Conservation (phyloP, 2,888 invertebrate genomes). For the Tetheella fluctuosa region DNA sequence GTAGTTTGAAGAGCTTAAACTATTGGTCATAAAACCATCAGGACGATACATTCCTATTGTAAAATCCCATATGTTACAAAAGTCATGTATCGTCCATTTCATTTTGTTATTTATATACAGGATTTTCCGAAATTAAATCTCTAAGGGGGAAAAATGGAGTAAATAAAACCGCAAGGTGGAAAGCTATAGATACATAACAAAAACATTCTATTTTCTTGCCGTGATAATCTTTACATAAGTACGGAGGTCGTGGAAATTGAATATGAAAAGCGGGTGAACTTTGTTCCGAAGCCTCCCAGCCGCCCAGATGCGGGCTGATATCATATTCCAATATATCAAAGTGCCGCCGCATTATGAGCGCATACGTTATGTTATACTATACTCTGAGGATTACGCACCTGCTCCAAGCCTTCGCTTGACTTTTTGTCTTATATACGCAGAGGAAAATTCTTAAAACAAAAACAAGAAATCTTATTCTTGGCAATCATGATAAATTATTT, state of each 20-base stretch:
- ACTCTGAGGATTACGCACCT: constrained; percentile 34
- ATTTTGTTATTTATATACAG: too few species aligned
- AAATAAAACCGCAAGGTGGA: too few species aligned
- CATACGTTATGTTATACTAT: constrained; percentile 23
- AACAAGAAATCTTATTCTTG: too few species aligned
- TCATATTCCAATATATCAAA: constrained; percentile 49
- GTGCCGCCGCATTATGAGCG: constrained; percentile 31
- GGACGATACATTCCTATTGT: too few species aligned
- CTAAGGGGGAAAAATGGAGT: too few species aligned
- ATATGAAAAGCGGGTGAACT: constrained; percentile 30
- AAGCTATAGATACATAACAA: too few species aligned
- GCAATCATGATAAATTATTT: too few species aligned
- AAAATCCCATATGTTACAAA: too few species aligned
- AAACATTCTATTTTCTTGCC: background rate
- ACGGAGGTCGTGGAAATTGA: constrained; percentile 2
- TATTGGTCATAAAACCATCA: too few species aligned
- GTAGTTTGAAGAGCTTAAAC: too few species aligned
- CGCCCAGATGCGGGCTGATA: constrained; percentile 24
- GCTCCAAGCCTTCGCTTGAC: constrained; percentile 18
- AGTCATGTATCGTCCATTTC: too few species aligned
- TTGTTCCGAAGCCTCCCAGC: constrained; percentile 9
- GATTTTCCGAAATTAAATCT: too few species aligned
- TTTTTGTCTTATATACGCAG: constrained; percentile 15
- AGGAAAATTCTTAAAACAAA: background rate
- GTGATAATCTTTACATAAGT: background rate